Evolutionary conservation across 2,113 vertebrate species (phyloP), one percentile per base, ranked within the genome.

Genomic region (Etheostoma cragini): DNA sequence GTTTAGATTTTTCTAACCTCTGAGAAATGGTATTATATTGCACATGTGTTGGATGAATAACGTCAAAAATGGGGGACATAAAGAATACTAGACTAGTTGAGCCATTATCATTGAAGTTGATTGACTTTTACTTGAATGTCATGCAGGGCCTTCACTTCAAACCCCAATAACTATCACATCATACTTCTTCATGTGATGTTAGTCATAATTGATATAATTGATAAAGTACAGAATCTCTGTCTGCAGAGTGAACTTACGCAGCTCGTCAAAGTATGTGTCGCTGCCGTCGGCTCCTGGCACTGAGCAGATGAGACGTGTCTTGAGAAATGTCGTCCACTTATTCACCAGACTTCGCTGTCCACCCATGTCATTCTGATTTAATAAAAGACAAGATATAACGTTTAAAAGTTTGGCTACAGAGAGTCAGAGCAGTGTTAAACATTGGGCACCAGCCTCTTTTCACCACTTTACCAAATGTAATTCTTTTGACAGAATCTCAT

Each of bases 261-360:
- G 97, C 80, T 98, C 97, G 56, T 99, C 96, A 0, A 99, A 99
- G 89, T 97, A 94, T 0, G 98, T 99, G 89, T 99, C 97, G 0
- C 94, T 95, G n/a, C 97, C 97, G 0, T 99, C 97, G 0, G 78
- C 92, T 62, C 98, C 97, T 0, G 97, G 97, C 42, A 98, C 96
- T 0, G 97, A 96, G 7, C 98, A 99, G 78, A 99, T 80, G 0
- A 99, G 95, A 35, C 98, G 95, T 1, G 98, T 98, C 92, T 99
- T 99, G 65, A 99, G 94, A 89, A 99, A 99, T 0, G 98, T 99
- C 0, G 98, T 99, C 98, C 98, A 99, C 87, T 99, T 99, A 90
- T 99, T 99, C 81, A 99, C 98, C 86, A 99, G 93, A 87, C 98
- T 99, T 68, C 98, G 94, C 92, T 98, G 97, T 30, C 98, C 98